phyloP scores from a whole-genome alignment of 2,797 vertebrate species.

The Chloroceryle amazona region DNA sequence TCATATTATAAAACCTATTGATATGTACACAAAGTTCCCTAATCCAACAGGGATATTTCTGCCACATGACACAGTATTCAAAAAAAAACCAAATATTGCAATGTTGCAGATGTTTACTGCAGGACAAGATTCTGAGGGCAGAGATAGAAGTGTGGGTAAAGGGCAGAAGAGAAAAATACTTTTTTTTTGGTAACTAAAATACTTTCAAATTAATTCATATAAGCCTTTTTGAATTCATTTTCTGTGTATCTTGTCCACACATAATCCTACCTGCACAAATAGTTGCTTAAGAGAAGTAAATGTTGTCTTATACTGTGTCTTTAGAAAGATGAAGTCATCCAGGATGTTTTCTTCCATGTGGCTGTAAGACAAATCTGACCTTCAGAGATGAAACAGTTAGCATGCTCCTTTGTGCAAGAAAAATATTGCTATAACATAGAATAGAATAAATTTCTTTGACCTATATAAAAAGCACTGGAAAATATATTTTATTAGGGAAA shows the following conservation, averaged over 20 bases:
- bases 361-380: neutral
- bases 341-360: neutral
- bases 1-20: neutral
- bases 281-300: neutral
- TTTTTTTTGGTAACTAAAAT: neutral
- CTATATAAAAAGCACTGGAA: neutral
- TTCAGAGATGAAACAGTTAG: neutral
- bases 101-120: neutral
- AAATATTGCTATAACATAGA: neutral
- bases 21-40: neutral
- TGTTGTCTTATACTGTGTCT: neutral
- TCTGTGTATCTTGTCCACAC: neutral
- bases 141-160: neutral
- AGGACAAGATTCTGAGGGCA: neutral
- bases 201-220: neutral
- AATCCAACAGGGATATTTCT: neutral
- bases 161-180: neutral
- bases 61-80: no score
- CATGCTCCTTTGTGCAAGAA: neutral
- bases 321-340: rapidly evolving
- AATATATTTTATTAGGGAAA: neutral
- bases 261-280: neutral
- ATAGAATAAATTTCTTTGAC: neutral
- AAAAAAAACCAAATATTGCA: neutral
- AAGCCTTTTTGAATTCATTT: neutral